A percentile compares a stretch with the other conserved stretches of the same genome.
Evolutionary conservation across 2,113 vertebrate species (phyloP).

Genomic region (Sterna hirundo): DNA sequence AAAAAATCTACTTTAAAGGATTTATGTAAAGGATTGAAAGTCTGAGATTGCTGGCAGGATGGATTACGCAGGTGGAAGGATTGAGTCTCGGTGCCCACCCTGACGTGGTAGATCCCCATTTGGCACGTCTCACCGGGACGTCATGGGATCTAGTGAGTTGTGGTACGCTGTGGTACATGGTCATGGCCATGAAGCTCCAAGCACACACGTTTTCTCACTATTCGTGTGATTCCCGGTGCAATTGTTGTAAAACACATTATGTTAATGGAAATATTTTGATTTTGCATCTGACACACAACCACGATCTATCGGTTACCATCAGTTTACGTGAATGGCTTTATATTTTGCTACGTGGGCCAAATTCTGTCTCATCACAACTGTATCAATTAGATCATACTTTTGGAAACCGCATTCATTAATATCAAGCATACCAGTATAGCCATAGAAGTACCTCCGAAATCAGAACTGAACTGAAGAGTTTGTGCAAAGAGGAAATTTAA

Average conservation of each 20-base stretch:
- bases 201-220: background rate
- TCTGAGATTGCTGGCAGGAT: background rate
- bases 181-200: background rate
- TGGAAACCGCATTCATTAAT: background rate
- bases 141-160: background rate
- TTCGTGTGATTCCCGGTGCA: background rate
- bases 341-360: background rate
- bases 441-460: background rate
- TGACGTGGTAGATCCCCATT: background rate
- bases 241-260: background rate
- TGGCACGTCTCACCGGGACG: fast-evolving
- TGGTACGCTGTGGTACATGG: too few species aligned
- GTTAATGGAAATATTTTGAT: background rate
- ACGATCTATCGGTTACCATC: background rate
- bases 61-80: background rate
- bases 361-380: background rate
- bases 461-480: background rate
- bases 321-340: background rate
- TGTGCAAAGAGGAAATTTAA: background rate
- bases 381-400: background rate
- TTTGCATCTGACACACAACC: fast-evolving
- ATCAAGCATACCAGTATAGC: fast-evolving
- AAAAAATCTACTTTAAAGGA: background rate
- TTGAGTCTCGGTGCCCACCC: fast-evolving
- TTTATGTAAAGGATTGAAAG: background rate